phyloP scores from a whole-genome alignment of 2,113 vertebrate genomes.

The Gopherus flavomarginatus region DNA sequence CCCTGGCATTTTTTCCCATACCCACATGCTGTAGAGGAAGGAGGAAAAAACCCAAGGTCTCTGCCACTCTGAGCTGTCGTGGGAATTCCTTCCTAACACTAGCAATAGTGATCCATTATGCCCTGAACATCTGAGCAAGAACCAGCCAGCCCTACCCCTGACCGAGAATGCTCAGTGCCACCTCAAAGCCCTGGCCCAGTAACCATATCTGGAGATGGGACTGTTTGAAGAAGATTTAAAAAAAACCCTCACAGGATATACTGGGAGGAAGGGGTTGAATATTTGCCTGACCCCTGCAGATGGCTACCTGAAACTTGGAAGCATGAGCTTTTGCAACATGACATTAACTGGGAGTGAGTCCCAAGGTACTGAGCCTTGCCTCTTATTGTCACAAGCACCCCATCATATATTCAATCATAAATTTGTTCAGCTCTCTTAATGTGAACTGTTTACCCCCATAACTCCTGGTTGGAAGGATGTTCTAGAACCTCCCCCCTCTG shows the following conservation, averaged over 20 bases:
- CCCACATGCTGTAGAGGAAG: too few relatives aligned
- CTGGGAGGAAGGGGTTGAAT: background rate
- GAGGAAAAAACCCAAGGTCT: background rate
- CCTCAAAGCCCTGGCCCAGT: background rate
- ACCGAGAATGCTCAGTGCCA: background rate
- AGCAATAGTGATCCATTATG: too few relatives aligned
- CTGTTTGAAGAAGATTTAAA: background rate
- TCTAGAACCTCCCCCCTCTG: background rate
- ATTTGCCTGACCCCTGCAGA: background rate
- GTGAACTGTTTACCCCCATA: background rate
- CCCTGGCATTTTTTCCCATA: too few relatives aligned
- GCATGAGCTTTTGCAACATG: background rate
- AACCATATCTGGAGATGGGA: too few relatives aligned
- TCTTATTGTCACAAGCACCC: too few relatives aligned
- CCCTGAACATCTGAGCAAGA: background rate
- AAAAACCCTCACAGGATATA: background rate
- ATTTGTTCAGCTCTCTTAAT: background rate
- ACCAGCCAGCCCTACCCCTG: background rate
- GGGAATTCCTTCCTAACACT: background rate
- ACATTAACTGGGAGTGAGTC: background rate
- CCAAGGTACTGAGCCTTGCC: too few relatives aligned
- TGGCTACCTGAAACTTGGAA: background rate
- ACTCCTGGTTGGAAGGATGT: background rate
- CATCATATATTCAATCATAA: background rate
- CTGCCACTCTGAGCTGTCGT: background rate